phyloP scores from a whole-genome alignment of 2,113 vertebrate species.

The Oncorhynchus kisutch region DNA sequence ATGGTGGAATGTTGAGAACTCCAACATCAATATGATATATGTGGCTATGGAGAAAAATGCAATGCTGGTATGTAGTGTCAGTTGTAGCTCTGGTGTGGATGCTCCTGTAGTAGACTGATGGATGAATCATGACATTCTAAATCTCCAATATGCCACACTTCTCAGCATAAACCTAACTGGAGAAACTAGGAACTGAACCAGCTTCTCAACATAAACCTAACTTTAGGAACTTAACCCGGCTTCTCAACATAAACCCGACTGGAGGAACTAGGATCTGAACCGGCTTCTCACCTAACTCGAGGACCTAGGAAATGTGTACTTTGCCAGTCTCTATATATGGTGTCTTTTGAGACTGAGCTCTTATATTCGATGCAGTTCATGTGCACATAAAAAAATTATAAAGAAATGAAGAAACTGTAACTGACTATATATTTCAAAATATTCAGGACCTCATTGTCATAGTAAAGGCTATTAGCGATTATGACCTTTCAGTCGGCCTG shows the following conservation, averaged over 20 bases:
- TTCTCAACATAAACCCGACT: no score
- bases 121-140: not conserved
- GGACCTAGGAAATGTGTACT: no score
- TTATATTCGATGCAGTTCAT: not conserved
- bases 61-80: not conserved
- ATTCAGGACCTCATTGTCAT: not conserved
- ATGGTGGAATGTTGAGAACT: not conserved
- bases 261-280: no score
- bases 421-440: not conserved
- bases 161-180: not conserved
- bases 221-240: no score
- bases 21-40: not conserved
- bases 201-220: no score
- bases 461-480: conserved; percentile 17
- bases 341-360: not conserved
- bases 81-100: no score
- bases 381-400: not conserved
- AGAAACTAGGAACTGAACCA: no score
- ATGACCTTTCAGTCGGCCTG: conserved; percentile 18
- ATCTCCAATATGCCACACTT: not conserved
- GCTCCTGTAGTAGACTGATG: not conserved
- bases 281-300: not conserved
- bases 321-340: not conserved
- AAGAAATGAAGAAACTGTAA: not conserved
- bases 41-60: not conserved